Evolutionary conservation across 30 jellyfish, hydroid and myxozoan genomes (phyloP).

Genomic region (Chrysaora quinquecirrha): DNA sequence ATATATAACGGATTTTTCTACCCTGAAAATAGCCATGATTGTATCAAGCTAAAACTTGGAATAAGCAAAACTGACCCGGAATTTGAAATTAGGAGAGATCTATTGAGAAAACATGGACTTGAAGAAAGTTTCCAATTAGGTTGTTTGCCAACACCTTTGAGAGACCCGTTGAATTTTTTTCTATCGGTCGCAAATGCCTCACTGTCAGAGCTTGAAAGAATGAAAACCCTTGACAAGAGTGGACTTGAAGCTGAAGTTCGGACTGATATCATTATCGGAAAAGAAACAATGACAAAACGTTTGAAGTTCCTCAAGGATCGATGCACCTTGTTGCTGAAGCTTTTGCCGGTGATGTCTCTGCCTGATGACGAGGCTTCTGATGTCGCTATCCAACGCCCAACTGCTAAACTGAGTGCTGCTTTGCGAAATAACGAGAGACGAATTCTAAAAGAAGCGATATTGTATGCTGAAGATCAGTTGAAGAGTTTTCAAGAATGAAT

Average conservation of each 20-base stretch:
- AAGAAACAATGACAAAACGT: slow-evolving; percentile 28
- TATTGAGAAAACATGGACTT: slow-evolving; percentile 27
- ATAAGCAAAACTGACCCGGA: slow-evolving; percentile 39
- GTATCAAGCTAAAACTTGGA: slow-evolving; percentile 22
- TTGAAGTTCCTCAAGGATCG: slow-evolving; percentile 34
- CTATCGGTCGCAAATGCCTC: slow-evolving; percentile 14
- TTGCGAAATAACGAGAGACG: not conserved
- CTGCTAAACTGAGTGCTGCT: not conserved
- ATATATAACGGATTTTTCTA: slow-evolving; percentile 68
- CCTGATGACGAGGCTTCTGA: not conserved
- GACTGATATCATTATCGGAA: slow-evolving; percentile 1
- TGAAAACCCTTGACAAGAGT: not conserved
- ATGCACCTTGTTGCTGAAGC: slow-evolving; percentile 10
- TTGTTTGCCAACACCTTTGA: slow-evolving; percentile 33
- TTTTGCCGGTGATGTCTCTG: slow-evolving; percentile 5
- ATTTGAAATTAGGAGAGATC: not conserved
- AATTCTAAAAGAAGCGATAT: not conserved
- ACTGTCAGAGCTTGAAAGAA: slow-evolving; percentile 20
- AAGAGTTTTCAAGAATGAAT: not conserved
- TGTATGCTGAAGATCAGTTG: not conserved
- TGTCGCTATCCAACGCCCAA: not conserved
- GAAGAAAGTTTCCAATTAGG: slow-evolving; percentile 35
- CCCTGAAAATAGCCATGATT: slow-evolving; percentile 45
- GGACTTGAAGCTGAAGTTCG: slow-evolving; percentile 21
- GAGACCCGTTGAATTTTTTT: slow-evolving; percentile 28